Evolutionary conservation across 2,888 invertebrate species (phyloP).

Genomic region (Xylocampa areola): DNA sequence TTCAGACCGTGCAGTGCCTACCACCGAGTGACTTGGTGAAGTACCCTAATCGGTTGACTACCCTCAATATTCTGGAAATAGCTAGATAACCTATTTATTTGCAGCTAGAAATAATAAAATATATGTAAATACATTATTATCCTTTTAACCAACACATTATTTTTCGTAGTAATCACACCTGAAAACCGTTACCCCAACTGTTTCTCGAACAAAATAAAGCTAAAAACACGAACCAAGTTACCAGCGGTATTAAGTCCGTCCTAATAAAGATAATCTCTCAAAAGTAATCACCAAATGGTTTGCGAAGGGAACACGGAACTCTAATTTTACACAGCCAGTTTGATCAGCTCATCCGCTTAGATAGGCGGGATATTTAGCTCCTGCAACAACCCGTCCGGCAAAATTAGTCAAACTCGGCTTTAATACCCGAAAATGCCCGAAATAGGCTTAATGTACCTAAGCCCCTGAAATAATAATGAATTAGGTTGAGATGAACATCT

Average conservation of each 20-base stretch:
- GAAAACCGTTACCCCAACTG: background rate
- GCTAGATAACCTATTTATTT: no score
- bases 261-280: slow-evolving; percentile 44
- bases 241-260: slow-evolving; percentile 36
- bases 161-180: background rate
- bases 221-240: slow-evolving; percentile 23
- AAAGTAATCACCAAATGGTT: slow-evolving; percentile 51
- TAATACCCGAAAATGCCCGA: slow-evolving; percentile 49
- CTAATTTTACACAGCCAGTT: slow-evolving; percentile 49
- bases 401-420: slow-evolving; percentile 55
- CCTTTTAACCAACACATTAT: background rate
- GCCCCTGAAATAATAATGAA: slow-evolving; percentile 56
- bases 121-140: no score
- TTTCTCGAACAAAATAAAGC: slow-evolving; percentile 34
- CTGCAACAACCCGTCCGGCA: slow-evolving; percentile 47
- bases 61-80: no score
- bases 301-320: slow-evolving; percentile 44
- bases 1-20: no score
- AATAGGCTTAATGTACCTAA: slow-evolving; percentile 57
- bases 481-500: slow-evolving; percentile 43
- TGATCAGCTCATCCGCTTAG: slow-evolving; percentile 53
- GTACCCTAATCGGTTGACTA: no score
- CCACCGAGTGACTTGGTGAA: no score
- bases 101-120: no score
- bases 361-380: slow-evolving; percentile 47